A percentile compares a stretch with the other conserved stretches of the same genome.
Evolutionary conservation across 1,140 invertebrate species (phyloP).

Genomic region (Heliothis subflexa): DNA sequence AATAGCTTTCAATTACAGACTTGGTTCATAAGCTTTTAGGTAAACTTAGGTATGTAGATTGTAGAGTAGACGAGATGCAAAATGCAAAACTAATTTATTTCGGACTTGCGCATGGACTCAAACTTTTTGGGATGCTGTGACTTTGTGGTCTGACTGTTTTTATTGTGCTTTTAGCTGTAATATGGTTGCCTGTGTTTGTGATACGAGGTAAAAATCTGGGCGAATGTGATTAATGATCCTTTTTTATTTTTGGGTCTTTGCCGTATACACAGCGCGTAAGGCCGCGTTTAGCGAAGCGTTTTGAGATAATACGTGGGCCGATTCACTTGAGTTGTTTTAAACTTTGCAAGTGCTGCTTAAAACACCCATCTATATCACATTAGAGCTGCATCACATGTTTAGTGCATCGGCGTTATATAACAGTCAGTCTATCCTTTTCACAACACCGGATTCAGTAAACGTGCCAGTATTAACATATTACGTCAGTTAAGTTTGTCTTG

Average conservation of each 20-base stretch:
- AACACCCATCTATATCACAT: not conserved
- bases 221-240: not conserved
- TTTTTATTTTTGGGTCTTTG: not conserved
- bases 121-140: constrained; percentile 5
- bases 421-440: not conserved
- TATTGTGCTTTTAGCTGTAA: constrained; percentile 13
- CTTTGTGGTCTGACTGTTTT: constrained; percentile 9
- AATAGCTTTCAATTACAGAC: constrained; percentile 21
- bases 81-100: constrained; percentile 26
- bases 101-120: not conserved
- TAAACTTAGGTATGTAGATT: constrained; percentile 10
- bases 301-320: constrained; percentile 1
- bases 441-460: not conserved
- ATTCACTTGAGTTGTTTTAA: not conserved
- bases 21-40: constrained; percentile 17
- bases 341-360: not conserved
- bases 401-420: too few relatives aligned
- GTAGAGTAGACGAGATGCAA: constrained; percentile 4
- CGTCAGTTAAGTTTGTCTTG: not conserved
- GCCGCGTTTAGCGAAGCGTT: constrained; percentile 12
- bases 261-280: not conserved
- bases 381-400: constrained; percentile 10
- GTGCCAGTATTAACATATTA: constrained; percentile 23
- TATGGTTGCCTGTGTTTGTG: not conserved
- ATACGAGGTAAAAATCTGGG: constrained; percentile 9